Percentiles rank a stretch among this genome's conserved stretches.
Evolutionary conservation across 2,113 vertebrate species (phyloP).

Genomic region (Octodon degus): DNA sequence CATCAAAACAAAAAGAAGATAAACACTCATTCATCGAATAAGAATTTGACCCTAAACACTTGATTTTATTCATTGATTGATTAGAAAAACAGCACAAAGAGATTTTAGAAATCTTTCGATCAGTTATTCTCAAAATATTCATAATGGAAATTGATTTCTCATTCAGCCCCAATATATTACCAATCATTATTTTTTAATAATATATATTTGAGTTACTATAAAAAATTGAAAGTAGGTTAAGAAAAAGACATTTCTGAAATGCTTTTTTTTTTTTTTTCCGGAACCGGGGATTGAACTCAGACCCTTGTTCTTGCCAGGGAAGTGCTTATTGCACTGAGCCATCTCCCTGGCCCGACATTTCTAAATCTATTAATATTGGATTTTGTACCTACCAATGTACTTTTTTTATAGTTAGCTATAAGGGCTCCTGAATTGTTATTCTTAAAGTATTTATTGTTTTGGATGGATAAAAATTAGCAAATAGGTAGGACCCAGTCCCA

Average conservation of each 20-base stretch:
- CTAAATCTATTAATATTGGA: not conserved
- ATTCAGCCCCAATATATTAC: not conserved
- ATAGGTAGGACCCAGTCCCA: not conserved
- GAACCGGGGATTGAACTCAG: too few species aligned
- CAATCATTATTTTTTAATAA: slow-evolving; percentile 5
- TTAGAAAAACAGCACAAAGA: not conserved
- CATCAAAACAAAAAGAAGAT: not conserved
- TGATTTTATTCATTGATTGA: slow-evolving; percentile 25
- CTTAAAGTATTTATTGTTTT: not conserved
- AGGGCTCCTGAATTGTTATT: not conserved
- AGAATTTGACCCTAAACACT: slow-evolving; percentile 2
- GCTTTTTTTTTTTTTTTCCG: too few species aligned
- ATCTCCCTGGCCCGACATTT: not conserved
- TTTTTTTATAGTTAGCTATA: not conserved
- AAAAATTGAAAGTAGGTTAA: not conserved
- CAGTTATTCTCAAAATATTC: slow-evolving; percentile 15
- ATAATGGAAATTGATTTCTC: not conserved
- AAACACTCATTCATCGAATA: not conserved
- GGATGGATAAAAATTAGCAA: not conserved
- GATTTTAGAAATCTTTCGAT: not conserved
- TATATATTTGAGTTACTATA: not conserved
- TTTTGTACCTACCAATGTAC: not conserved
- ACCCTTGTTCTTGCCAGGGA: too few species aligned
- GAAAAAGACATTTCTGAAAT: not conserved
- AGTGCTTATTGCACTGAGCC: too few species aligned